Evolutionary conservation across 2,113 vertebrate species (phyloP).

Genomic region (Corydoras maculifer): DNA sequence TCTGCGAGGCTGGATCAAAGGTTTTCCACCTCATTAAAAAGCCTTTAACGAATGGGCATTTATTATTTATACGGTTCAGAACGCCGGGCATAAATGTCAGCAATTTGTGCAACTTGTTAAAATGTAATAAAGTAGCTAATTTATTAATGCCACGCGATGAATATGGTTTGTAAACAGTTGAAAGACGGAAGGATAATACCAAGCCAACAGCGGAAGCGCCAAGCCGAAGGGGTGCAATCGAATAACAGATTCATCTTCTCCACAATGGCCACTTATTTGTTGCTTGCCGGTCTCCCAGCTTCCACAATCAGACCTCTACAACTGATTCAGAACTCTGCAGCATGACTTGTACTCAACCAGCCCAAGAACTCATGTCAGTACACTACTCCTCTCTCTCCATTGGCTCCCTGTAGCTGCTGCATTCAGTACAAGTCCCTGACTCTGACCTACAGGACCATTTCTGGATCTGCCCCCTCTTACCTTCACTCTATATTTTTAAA

Average conservation of each 20-base stretch:
- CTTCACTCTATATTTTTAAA: too few relatives aligned
- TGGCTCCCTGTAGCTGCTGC: too few relatives aligned
- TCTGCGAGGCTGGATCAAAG: conserved; percentile 29
- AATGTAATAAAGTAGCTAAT: conserved; percentile 17
- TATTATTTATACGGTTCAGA: conserved; percentile 35
- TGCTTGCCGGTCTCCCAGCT: not conserved
- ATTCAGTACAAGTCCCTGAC: too few relatives aligned
- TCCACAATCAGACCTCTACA: too few relatives aligned
- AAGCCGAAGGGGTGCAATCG: conserved; percentile 29
- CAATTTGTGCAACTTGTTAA: conserved; percentile 24
- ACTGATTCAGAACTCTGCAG: too few relatives aligned
- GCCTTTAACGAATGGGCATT: conserved; percentile 20
- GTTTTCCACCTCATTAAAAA: conserved; percentile 30
- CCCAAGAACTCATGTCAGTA: too few relatives aligned
- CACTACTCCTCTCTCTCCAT: too few relatives aligned
- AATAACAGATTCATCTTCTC: conserved; percentile 34
- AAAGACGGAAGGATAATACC: conserved; percentile 16
- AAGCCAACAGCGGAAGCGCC: conserved; percentile 13
- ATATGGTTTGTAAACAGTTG: conserved; percentile 22
- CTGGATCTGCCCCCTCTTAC: too few relatives aligned
- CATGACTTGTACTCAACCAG: too few relatives aligned
- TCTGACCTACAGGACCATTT: too few relatives aligned
- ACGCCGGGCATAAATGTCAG: conserved; percentile 23
- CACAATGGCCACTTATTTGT: conserved; percentile 26
- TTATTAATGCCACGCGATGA: conserved; percentile 35